Evolutionary conservation across 2,888 invertebrate genomes (phyloP).

Genomic region (Trissolcus japonicus): DNA sequence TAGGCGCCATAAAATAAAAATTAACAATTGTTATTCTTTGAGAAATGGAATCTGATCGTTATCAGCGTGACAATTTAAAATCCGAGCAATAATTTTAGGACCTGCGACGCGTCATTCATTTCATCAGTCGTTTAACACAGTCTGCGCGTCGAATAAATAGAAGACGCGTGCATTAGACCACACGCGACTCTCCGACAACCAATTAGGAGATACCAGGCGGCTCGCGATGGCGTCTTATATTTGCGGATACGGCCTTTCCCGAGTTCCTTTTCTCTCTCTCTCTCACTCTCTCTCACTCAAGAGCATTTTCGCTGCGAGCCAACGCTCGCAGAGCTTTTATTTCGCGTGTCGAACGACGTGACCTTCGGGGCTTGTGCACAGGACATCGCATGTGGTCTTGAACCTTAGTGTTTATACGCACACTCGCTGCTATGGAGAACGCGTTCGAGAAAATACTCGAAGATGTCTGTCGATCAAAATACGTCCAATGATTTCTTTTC

Average conservation of each 20-base stretch:
- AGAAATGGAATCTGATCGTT: too few relatives aligned
- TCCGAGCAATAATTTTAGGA: too few relatives aligned
- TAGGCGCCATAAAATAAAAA: too few relatives aligned
- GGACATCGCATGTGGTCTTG: constrained; percentile 57
- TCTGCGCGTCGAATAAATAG: constrained; percentile 72
- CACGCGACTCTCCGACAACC: constrained; percentile 66
- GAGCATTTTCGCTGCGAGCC: constrained; percentile 33
- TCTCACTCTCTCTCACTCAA: constrained; percentile 13
- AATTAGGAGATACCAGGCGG: constrained; percentile 66
- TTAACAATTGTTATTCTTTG: too few relatives aligned
- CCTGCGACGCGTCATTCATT: constrained; percentile 65
- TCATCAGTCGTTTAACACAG: constrained; percentile 73
- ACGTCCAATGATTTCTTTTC: background rate
- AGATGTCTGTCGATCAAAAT: constrained; percentile 55
- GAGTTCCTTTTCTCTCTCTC: constrained; percentile 10
- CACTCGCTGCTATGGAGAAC: constrained; percentile 28
- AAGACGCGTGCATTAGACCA: constrained; percentile 68
- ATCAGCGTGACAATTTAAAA: too few relatives aligned
- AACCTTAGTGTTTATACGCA: constrained; percentile 51
- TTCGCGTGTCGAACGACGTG: constrained; percentile 55
- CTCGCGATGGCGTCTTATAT: constrained; percentile 48
- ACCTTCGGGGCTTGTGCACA: constrained; percentile 55
- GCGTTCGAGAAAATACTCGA: constrained; percentile 49
- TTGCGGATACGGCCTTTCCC: constrained; percentile 46
- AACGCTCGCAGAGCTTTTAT: constrained; percentile 53